Percentiles rank a stretch among this genome's conserved stretches.
Evolutionary conservation across 37 sponge, comb jelly and placozoan genomes (phyloP).

Genomic region (Agelas oroides): DNA sequence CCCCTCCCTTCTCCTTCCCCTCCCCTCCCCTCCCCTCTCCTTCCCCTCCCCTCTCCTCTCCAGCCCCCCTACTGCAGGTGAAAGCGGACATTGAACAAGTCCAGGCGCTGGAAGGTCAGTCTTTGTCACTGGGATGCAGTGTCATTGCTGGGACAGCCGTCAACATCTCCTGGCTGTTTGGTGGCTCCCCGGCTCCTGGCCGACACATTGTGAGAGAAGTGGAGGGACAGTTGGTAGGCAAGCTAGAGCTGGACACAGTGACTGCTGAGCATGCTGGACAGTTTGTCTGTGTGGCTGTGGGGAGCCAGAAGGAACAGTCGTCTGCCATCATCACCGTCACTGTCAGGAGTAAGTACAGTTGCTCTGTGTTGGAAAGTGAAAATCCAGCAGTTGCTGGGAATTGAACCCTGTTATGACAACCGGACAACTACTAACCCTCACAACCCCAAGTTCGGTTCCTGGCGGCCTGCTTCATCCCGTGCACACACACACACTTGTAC

Average conservation of each 20-base stretch:
- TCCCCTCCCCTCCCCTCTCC: neutral
- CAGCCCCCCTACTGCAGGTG: neutral
- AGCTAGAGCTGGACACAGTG: neutral
- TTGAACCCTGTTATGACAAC: too few relatives aligned
- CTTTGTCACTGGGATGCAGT: too few relatives aligned
- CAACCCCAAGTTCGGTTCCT: too few relatives aligned
- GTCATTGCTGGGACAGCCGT: too few relatives aligned
- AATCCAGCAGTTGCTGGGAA: too few relatives aligned
- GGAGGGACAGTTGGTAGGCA: neutral
- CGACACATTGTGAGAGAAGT: too few relatives aligned
- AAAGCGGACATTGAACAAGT: neutral
- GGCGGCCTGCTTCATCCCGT: too few relatives aligned
- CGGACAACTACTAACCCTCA: too few relatives aligned
- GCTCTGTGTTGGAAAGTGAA: neutral
- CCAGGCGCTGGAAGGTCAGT: neutral
- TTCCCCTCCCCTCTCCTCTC: neutral
- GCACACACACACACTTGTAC: slow-evolving; percentile 14
- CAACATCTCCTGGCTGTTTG: too few relatives aligned
- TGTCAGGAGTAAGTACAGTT: neutral
- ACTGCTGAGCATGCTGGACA: neutral
- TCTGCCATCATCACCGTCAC: neutral
- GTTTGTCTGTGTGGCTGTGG: neutral
- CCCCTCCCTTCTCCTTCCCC: slow-evolving; percentile 8
- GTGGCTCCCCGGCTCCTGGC: too few relatives aligned
- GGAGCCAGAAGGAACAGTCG: too few relatives aligned